Conservation (phyloP, 2,888 invertebrate species). For the Plagiodera versicolora region DNA sequence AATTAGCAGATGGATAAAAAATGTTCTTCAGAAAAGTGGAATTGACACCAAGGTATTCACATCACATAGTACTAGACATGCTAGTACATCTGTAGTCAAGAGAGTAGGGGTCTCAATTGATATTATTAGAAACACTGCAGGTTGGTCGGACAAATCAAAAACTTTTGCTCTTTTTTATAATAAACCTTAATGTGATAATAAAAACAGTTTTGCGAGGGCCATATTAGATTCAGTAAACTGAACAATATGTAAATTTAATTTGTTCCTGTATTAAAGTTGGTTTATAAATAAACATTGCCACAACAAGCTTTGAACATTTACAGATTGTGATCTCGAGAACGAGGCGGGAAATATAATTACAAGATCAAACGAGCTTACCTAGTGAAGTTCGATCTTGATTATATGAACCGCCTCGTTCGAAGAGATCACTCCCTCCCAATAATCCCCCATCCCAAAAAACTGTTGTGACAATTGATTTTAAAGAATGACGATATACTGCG, state of each 20-base stretch:
- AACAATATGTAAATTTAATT: too few relatives aligned
- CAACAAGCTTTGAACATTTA: not conserved
- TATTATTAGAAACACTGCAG: constrained; percentile 18
- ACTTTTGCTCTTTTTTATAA: constrained; percentile 23
- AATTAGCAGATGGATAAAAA: constrained; percentile 33
- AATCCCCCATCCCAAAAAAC: constrained; percentile 2
- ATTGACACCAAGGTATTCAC: constrained; percentile 24
- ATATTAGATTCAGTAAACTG: too few relatives aligned
- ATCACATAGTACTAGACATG: constrained; percentile 21
- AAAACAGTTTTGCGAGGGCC: too few relatives aligned
- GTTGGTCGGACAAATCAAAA: constrained; percentile 13
- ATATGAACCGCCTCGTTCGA: constrained; percentile 8
- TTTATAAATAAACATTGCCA: too few relatives aligned
- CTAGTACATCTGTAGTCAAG: constrained; percentile 19
- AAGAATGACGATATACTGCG: too few relatives aligned
- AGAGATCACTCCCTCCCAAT: not conserved
- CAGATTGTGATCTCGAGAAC: not conserved
- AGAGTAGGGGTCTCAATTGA: constrained; percentile 14
- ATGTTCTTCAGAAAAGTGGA: constrained; percentile 21
- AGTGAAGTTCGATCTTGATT: constrained; percentile 10
- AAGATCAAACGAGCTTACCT: constrained; percentile 10
- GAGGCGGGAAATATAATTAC: constrained; percentile 6
- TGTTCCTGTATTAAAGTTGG: too few relatives aligned
- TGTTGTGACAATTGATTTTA: not conserved
- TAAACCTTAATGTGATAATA: constrained; percentile 4